Percentiles rank a stretch among this genome's conserved stretches.
Conservation (phyloP, 2,113 vertebrate species). For the Salvelinus namaycush region DNA sequence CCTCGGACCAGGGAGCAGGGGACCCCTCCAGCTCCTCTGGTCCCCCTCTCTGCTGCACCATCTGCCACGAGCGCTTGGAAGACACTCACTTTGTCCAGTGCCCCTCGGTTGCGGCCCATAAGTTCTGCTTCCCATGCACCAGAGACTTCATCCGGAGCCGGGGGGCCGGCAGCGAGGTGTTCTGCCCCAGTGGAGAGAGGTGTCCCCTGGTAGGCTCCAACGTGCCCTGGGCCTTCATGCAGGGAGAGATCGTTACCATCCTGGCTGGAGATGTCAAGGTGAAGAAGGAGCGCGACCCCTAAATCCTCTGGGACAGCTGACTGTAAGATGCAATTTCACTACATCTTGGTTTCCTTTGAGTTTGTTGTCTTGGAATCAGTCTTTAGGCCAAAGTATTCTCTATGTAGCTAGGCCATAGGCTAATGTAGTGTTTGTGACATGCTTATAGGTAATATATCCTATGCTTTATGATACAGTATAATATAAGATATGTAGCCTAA, state of each 20-base stretch:
- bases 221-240: conserved; percentile 92
- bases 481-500: neutral
- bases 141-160: conserved; percentile 85
- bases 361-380: neutral
- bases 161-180: conserved; percentile 81
- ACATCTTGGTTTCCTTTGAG: no score
- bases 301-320: neutral
- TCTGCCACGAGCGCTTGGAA: conserved; percentile 85
- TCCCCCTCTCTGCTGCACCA: conserved; percentile 83
- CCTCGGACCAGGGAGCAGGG: conserved; percentile 62
- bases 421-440: no score
- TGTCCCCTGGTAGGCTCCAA: conserved; percentile 85
- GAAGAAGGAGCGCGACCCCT: conserved; percentile 71
- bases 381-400: no score
- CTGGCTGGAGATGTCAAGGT: conserved; percentile 76
- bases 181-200: conserved; percentile 87
- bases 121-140: conserved; percentile 90
- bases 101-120: conserved; percentile 83
- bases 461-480: neutral
- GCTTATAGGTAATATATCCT: no score
- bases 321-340: conserved; percentile 53
- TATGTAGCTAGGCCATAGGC: no score
- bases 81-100: conserved; percentile 88
- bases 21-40: conserved; percentile 57
- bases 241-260: conserved; percentile 88